A percentile compares a stretch with the other conserved stretches of the same genome.
Conservation (phyloP, 2,888 invertebrate species). For the Ormyrus thymus region DNA sequence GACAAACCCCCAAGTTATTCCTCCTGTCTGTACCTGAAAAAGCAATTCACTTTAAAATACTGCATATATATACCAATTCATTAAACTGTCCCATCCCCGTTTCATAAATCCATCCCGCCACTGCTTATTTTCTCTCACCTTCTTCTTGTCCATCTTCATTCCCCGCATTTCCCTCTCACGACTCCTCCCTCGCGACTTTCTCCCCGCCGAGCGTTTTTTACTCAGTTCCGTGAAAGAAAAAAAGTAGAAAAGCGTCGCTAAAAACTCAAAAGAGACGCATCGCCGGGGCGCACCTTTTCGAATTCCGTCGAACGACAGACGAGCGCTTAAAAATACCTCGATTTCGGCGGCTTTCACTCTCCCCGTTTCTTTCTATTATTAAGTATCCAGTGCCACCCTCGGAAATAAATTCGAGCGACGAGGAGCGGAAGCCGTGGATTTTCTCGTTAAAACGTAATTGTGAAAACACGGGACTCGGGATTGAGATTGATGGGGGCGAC, state of each 20-base stretch:
- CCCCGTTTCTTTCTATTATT: constrained; percentile 21
- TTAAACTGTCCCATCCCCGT: too few relatives aligned
- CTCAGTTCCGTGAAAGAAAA: background rate
- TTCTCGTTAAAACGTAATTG: constrained; percentile 51
- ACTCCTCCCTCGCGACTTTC: background rate
- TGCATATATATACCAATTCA: too few relatives aligned
- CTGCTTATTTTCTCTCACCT: background rate
- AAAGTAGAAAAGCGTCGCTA: background rate
- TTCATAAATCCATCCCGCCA: too few relatives aligned
- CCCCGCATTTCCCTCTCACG: background rate
- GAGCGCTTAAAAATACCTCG: constrained; percentile 35
- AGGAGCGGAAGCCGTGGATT: constrained; percentile 40
- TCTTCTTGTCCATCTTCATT: background rate
- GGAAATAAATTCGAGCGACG: constrained; percentile 34
- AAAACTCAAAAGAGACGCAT: background rate
- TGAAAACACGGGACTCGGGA: constrained; percentile 41
- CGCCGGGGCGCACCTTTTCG: background rate
- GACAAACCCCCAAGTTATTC: too few relatives aligned
- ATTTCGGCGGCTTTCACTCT: background rate
- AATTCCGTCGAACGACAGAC: background rate
- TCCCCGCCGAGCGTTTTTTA: background rate
- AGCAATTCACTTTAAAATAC: too few relatives aligned
- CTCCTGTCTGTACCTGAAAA: too few relatives aligned
- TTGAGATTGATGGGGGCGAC: constrained; percentile 48
- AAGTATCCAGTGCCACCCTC: background rate